Conservation (phyloP, 92 coral and sea anemone species). For the Muricea muricata region DNA sequence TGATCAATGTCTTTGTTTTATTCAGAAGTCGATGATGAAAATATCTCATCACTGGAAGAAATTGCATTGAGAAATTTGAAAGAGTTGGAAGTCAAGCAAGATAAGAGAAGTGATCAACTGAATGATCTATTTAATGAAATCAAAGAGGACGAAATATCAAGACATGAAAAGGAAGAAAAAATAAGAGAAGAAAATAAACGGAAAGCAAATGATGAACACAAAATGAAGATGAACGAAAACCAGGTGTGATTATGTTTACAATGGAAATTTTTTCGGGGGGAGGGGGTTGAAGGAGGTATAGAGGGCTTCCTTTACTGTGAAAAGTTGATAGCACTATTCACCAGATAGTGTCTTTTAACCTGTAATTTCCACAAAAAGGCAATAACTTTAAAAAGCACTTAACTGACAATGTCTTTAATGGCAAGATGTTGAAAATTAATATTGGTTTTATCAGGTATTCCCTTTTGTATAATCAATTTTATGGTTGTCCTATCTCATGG, state of each 20-base stretch:
- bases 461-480: neutral
- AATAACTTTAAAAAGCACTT: too few relatives aligned
- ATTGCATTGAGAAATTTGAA: slow-evolving; percentile 74
- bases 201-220: slow-evolving; percentile 74
- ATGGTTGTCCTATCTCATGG: too few relatives aligned
- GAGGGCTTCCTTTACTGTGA: too few relatives aligned
- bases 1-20: neutral
- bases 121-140: slow-evolving; percentile 67
- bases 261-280: too few relatives aligned
- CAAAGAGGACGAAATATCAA: slow-evolving; percentile 74
- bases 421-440: neutral
- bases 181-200: slow-evolving; percentile 69
- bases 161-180: slow-evolving; percentile 65
- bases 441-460: neutral
- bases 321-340: too few relatives aligned
- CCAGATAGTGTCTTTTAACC: too few relatives aligned
- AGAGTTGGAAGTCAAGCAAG: slow-evolving; percentile 81
- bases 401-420: too few relatives aligned
- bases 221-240: slow-evolving; percentile 60
- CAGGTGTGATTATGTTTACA: slow-evolving; percentile 64
- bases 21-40: slow-evolving; percentile 59
- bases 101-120: slow-evolving; percentile 67
- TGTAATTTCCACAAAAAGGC: too few relatives aligned
- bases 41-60: slow-evolving; percentile 68
- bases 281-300: too few relatives aligned